Base-by-base conservation (phyloP, 37 sponge, comb jelly and placozoan species). In the Cladorhizidae sp. region DNA sequence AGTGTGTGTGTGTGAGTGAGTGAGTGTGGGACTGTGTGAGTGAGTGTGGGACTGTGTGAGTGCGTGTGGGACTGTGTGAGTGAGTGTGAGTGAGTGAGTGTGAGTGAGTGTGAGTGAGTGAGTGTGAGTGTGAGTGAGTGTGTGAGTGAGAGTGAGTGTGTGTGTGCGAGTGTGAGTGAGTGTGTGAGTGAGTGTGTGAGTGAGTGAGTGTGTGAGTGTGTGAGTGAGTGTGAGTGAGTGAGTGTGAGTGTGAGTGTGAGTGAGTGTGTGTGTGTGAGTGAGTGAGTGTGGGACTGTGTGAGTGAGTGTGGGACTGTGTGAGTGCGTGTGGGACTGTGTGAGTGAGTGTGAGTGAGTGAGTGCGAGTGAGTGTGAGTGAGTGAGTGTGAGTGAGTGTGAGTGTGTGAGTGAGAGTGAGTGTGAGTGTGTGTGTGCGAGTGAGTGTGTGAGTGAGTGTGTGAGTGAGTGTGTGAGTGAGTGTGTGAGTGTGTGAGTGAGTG, bases 371-470 rank as follows among this genome's bases (percentile, higher is more conserved):
- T n/a, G n/a, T n/a, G n/a, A n/a, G n/a, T n/a, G n/a, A n/a, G n/a
- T n/a, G n/a, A n/a, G n/a, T n/a, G n/a, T n/a, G n/a, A n/a, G n/a
- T n/a, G n/a, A n/a, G n/a, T n/a, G n/a, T n/a, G n/a, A n/a, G n/a
- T n/a, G n/a, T n/a, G n/a, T n/a, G n/a, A n/a, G n/a, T n/a, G n/a
- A n/a, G n/a, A 57, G 78, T 18, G 69, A 67, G 70, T 18, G 80
- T 79, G 80, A 43, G 81, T 81, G 81, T 12, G 72, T 81, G 81
- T 33, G 81, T 70, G 72, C 52, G 81, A 70, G 81, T 51, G 81
- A 70, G 81, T 55, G 72, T 81, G 81, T 55, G 81, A 70, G 81
- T 55, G 81, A 70, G 81, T 55, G 81, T 81, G 81, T 55, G 81
- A 70, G 81, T 55, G 81, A 70, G 81, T 51, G 81, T 81, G 81